A percentile compares a stretch with the other conserved stretches of the same genome.
These are phyloP conservation scores for Tringa solitaria DNA, from an alignment of 2,113 vertebrate genomes.

Conservation along the genomic window DNA sequence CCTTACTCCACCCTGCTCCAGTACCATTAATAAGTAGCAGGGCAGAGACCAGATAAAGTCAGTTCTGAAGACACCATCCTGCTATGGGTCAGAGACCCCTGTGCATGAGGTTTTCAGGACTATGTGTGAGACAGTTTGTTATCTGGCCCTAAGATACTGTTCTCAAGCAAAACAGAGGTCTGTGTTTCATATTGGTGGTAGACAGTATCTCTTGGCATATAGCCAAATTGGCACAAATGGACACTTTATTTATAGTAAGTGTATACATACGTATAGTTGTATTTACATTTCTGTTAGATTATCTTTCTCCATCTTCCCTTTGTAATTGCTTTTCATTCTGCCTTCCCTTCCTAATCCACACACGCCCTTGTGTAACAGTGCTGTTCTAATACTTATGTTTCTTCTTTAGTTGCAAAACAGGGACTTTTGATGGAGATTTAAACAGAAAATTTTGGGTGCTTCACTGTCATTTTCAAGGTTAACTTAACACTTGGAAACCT, in stretches of 20 bases:
- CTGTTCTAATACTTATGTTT: not conserved
- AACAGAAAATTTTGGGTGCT: not conserved
- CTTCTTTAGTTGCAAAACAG: not conserved
- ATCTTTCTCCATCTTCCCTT: not conserved
- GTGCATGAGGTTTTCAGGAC: not conserved
- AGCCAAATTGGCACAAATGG: not conserved
- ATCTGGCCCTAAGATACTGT: not conserved
- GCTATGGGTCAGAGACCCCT: fast-evolving
- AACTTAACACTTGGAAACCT: not conserved
- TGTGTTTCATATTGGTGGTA: not conserved
- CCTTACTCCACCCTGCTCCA: not conserved
- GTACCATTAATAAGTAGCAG: not conserved
- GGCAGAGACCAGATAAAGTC: not conserved
- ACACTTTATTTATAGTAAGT: not conserved
- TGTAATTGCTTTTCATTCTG: not conserved
- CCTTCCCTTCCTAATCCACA: not conserved
- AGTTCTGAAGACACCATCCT: not conserved
- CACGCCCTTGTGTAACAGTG: not conserved
- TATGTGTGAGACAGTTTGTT: not conserved
- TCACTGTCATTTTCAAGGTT: not conserved
- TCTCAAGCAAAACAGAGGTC: not conserved
- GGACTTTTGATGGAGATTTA: not conserved
- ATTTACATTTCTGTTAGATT: not conserved
- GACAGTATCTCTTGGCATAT: not conserved
- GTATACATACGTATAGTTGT: not conserved